Conservation (phyloP, 2,113 vertebrate genomes). For the Stercorarius parasiticus region DNA sequence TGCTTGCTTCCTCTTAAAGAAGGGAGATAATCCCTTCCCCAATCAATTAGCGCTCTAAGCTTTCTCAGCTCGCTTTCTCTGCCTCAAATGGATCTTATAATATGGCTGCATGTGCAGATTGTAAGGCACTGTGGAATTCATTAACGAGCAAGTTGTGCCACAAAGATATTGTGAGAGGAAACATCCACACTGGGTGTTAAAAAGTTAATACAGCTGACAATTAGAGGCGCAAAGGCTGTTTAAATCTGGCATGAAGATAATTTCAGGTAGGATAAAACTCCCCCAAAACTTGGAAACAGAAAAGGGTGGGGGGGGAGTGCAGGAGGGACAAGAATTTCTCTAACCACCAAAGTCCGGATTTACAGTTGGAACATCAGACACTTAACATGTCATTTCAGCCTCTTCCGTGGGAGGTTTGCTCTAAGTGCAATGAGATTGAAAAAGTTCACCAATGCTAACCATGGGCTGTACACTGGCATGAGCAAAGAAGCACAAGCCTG, state of each 20-base stretch:
- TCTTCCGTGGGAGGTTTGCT: neutral
- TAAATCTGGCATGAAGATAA: neutral
- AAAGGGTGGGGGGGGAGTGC: neutral
- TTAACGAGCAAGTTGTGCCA: neutral
- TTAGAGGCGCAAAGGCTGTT: neutral
- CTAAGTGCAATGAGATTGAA: neutral
- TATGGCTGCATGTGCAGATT: neutral
- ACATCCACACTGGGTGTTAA: neutral
- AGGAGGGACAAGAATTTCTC: neutral
- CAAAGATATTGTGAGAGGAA: neutral
- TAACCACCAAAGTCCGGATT: neutral
- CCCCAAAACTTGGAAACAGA: neutral
- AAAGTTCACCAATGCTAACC: neutral
- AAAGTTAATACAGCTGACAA: neutral
- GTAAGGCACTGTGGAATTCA: neutral
- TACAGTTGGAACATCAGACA: neutral
- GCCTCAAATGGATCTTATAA: neutral
- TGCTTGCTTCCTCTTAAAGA: neutral
- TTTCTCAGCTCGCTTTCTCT: neutral
- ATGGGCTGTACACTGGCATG: neutral
- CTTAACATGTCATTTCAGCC: neutral
- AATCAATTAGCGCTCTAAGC: neutral
- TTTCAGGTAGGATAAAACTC: neutral
- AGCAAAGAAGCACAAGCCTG: neutral
- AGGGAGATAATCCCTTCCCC: neutral